Conservation (phyloP, 2,113 vertebrate genomes). For the Coracopsis vasa region DNA sequence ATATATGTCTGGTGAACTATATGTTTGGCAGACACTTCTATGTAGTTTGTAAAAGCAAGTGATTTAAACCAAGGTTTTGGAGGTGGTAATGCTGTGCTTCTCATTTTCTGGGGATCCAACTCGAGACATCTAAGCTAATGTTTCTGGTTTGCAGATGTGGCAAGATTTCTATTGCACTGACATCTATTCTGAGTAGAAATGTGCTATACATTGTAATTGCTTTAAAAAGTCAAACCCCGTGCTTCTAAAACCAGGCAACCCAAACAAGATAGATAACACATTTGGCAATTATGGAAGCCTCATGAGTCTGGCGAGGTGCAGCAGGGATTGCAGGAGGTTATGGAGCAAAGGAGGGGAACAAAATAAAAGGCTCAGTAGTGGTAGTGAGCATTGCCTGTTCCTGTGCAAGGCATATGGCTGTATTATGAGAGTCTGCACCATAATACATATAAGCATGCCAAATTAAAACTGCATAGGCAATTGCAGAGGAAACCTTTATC, state of each 20-base stretch:
- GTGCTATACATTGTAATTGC: not conserved
- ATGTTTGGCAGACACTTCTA: too few species aligned
- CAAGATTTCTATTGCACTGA: not conserved
- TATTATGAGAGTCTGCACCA: not conserved
- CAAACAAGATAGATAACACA: not conserved
- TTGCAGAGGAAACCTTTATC: not conserved
- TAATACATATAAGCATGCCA: too few species aligned
- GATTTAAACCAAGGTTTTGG: too few species aligned
- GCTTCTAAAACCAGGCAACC: not conserved
- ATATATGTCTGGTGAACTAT: too few species aligned
- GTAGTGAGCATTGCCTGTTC: not conserved
- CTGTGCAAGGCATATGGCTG: not conserved
- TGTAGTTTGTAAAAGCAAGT: too few species aligned
- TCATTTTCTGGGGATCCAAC: not conserved
- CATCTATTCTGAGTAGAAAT: constrained; percentile 18
- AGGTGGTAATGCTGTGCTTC: too few species aligned
- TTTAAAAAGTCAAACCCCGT: not conserved
- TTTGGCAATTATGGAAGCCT: not conserved
- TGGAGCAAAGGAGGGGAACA: not conserved
- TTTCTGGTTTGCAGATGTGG: constrained; percentile 40
- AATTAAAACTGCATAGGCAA: not conserved
- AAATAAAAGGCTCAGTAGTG: not conserved
- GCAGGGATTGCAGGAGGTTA: not conserved
- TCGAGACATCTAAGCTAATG: not conserved
- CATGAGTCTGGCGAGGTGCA: not conserved